A percentile compares a stretch with the other conserved stretches of the same genome.
Conservation (phyloP, 2,888 invertebrate species). For the Xestia xanthographa region DNA sequence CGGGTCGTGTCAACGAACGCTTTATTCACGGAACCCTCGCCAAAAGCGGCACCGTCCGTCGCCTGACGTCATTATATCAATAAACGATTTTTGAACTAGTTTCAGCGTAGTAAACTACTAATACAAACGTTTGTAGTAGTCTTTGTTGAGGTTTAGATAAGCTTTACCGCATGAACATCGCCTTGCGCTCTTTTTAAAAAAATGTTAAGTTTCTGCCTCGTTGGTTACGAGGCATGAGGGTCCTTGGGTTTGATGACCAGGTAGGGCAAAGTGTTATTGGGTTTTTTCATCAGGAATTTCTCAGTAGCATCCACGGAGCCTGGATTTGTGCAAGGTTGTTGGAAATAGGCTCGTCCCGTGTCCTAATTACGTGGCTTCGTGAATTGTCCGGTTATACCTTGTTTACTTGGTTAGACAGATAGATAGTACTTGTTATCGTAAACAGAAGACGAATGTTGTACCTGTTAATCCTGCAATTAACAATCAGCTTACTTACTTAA, state of each 20-base stretch:
- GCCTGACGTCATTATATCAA: constrained; percentile 56
- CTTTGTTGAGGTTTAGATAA: not conserved
- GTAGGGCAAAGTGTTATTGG: too few relatives aligned
- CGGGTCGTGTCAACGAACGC: constrained; percentile 71
- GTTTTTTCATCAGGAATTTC: too few relatives aligned
- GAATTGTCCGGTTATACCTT: too few relatives aligned
- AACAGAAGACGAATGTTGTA: constrained; percentile 1
- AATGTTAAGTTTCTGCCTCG: not conserved
- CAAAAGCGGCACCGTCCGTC: constrained; percentile 64
- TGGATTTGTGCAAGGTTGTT: not conserved
- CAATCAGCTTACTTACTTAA: not conserved
- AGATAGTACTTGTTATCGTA: too few relatives aligned
- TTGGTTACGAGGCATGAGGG: not conserved
- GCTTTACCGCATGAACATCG: not conserved
- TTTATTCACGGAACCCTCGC: constrained; percentile 70
- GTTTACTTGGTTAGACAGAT: too few relatives aligned
- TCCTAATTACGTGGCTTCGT: not conserved
- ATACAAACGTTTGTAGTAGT: constrained; percentile 12
- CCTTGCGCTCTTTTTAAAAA: not conserved
- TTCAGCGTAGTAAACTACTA: constrained; percentile 3
- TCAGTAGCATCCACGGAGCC: not conserved
- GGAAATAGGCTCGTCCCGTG: not conserved
- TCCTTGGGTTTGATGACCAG: not conserved
- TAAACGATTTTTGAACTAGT: constrained; percentile 48
- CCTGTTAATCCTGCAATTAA: too few relatives aligned